A percentile compares a stretch with the other conserved stretches of the same genome.
These are phyloP conservation scores for Scylla paramamosain DNA, from an alignment of 1,140 invertebrate species.

Conservation along the genomic window DNA sequence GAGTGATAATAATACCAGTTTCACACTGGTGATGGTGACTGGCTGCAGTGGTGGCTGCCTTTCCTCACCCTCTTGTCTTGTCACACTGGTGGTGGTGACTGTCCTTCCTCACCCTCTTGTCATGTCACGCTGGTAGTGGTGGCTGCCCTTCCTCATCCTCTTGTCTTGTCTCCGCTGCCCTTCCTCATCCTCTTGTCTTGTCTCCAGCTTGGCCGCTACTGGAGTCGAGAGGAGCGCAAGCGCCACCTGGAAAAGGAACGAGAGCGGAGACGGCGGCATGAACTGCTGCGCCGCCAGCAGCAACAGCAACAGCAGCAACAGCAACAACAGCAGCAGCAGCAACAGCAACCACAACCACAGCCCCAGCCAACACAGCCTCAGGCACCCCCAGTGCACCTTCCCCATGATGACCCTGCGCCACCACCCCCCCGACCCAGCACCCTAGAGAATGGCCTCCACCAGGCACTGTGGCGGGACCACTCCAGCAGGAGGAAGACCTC, in stretches of 20 bases:
- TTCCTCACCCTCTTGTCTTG: too few species aligned
- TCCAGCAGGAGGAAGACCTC: conserved; percentile 68
- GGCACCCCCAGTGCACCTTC: conserved; percentile 56
- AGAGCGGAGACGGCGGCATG: conserved; percentile 84
- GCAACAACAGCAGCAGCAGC: conserved; percentile 80
- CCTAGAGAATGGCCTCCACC: conserved; percentile 74
- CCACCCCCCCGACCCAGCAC: conserved; percentile 59
- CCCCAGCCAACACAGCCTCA: conserved; percentile 78
- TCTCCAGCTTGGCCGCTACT: conserved; percentile 87
- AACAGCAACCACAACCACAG: conserved; percentile 81
- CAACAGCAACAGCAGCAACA: conserved; percentile 80
- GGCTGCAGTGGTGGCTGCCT: too few species aligned
- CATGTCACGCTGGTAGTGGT: too few species aligned
- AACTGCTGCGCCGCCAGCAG: conserved; percentile 69
- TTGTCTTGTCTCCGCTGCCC: too few species aligned
- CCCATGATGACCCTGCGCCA: conserved; percentile 36
- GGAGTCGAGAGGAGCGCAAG: conserved; percentile 90
- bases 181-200: background rate
- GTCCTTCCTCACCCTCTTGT: too few species aligned
- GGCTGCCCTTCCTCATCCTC: too few species aligned
- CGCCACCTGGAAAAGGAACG: conserved; percentile 86
- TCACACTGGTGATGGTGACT: too few species aligned
- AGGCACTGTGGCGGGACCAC: conserved; percentile 74
- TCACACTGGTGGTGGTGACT: too few species aligned
- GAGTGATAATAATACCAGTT: too few species aligned